These are phyloP conservation scores for Seira musarum DNA, from an alignment of 2,888 invertebrate genomes.

Conservation along the genomic window DNA sequence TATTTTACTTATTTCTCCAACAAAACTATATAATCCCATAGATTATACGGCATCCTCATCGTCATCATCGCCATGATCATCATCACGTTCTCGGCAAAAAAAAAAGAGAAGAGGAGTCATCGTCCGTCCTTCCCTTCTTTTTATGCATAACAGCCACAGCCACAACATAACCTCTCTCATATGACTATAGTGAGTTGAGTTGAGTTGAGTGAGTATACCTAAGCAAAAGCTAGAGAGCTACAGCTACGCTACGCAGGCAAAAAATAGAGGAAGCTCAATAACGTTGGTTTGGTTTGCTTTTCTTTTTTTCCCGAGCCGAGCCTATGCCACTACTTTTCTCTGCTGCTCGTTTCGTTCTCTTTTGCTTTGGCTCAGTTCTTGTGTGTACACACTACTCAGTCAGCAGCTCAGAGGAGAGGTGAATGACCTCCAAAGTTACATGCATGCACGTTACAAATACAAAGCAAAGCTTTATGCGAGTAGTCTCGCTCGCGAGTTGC, in stretches of 20 bases:
- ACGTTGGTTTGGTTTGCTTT: constrained; percentile 33
- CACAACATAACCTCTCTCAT: constrained; percentile 56
- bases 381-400: constrained; percentile 53
- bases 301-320: constrained; percentile 37
- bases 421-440: constrained; percentile 47
- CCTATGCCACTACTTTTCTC: constrained; percentile 57
- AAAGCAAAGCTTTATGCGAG: no score
- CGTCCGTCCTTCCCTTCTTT: constrained; percentile 55
- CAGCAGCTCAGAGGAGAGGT: constrained; percentile 57
- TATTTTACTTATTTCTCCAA: background rate
- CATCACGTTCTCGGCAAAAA: constrained; percentile 24
- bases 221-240: no score
- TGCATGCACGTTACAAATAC: constrained; percentile 11
- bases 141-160: constrained; percentile 50
- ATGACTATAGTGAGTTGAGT: no score
- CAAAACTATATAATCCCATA: background rate
- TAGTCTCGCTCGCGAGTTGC: no score
- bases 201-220: no score
- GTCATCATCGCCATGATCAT: constrained; percentile 26
- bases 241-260: no score
- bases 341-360: constrained; percentile 1
- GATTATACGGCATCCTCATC: constrained; percentile 21
- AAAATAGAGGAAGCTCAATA: constrained; percentile 35
- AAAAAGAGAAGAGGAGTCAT: constrained; percentile 42
- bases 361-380: constrained; percentile 18